A percentile compares a stretch with the other conserved stretches of the same genome.
Evolutionary conservation across 2,797 vertebrate genomes (phyloP).

Genomic region (Vespertilio murinus): DNA sequence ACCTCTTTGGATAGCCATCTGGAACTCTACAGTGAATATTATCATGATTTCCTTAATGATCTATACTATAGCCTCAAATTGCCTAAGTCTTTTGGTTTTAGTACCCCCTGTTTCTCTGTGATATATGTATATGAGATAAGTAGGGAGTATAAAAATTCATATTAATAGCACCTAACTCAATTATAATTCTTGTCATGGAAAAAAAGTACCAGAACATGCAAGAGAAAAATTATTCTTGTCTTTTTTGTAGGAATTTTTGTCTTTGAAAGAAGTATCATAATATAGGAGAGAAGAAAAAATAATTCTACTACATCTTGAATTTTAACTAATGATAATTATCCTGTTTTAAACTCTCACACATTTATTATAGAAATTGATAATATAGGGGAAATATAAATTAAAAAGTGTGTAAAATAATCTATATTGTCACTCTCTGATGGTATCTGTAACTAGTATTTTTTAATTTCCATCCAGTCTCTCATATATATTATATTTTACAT

Average conservation of each 20-base stretch:
- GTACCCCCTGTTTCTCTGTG: not conserved
- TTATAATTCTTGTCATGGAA: not conserved
- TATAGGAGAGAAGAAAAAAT: not conserved
- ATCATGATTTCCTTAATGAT: not conserved
- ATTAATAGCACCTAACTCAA: not conserved
- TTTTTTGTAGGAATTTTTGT: not conserved
- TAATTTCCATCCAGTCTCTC: not conserved
- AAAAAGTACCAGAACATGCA: not conserved
- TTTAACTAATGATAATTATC: not conserved
- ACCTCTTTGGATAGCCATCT: not conserved
- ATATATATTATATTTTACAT: not conserved
- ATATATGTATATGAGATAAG: not conserved
- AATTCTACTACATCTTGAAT: not conserved
- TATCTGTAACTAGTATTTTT: not conserved
- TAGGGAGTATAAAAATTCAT: not conserved
- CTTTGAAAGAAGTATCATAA: not conserved
- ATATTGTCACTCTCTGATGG: not conserved
- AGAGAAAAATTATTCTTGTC: not conserved
- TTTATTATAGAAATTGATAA: not conserved
- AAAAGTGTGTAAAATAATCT: not conserved
- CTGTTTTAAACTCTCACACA: not conserved
- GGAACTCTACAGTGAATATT: not conserved
- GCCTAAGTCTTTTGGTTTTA: not conserved
- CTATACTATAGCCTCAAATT: not conserved
- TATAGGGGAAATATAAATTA: not conserved